Base-by-base conservation (phyloP, 2,113 vertebrate genomes). In the Stigmatopora nigra region DNA sequence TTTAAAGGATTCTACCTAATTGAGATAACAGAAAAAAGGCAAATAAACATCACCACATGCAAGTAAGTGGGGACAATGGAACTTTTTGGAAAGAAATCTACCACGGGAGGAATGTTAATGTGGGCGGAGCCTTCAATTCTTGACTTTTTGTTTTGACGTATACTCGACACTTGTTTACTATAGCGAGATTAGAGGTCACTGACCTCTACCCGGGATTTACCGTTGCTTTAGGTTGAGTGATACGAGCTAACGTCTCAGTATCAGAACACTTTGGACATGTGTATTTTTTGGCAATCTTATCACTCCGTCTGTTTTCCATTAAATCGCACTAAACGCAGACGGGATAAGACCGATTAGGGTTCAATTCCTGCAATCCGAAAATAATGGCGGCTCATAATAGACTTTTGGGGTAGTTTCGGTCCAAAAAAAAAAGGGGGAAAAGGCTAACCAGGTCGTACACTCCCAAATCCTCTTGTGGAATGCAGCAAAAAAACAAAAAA, bases 381-480 rank as follows among this genome's bases (percentile, higher is more conserved):
- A 78, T 68, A 83, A 80, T 80, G 80, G 65, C 53, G 14, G 77
- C 72, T 73, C 67, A 71, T 71, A 49, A 71, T 71, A 49, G 68
- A 72, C 38, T 79, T 78, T 63, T 72, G 66, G 63, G 65, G 57
- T 70, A 11, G 44, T 76, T 65, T 81, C 12, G 51, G 22, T 71
- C 70, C 67, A 78, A 65, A 77, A 78, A 31, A 66, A 65, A 7
- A 65, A 84, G 84, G 72, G 31, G 68, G 67, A 7, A 65, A 84
- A 86, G 72, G 31, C 63, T 73, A 61, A 75, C 73, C 68, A 75
- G 63, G 53, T 62, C 70, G 64, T 75, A 73, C 70, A 68, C 69
- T 56, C 73, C 77, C 78, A 85, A 74, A 81, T 69, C 69, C 68
- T 73, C 68, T n/a, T 61, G 61, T 70, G 80, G 83, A 86, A 85